Evolutionary conservation across 2,113 vertebrate genomes (phyloP).

Genomic region (Mobula birostris): DNA sequence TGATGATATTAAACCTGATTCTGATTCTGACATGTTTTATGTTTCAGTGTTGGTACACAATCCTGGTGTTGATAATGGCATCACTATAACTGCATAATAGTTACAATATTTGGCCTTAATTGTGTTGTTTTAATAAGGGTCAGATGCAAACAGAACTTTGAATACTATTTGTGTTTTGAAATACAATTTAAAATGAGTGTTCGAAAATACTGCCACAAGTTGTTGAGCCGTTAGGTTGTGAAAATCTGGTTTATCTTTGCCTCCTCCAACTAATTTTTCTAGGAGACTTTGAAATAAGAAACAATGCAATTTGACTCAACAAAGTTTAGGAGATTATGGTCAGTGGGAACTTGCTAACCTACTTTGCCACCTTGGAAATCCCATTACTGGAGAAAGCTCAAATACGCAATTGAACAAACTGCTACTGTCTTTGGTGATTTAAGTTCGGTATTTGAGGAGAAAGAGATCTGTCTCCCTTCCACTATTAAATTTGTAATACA

Average conservation of each 20-base stretch:
- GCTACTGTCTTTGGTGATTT: background rate
- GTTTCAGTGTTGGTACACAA: background rate
- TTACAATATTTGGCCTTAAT: background rate
- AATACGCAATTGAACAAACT: constrained; percentile 27
- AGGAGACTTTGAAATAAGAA: background rate
- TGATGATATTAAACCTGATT: too few relatives aligned
- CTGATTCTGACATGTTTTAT: background rate
- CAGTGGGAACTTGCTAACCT: background rate
- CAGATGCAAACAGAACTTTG: background rate
- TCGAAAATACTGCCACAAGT: background rate
- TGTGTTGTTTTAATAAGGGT: background rate
- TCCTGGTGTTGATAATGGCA: background rate
- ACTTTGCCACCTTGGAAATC: constrained; percentile 14
- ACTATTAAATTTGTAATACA: background rate
- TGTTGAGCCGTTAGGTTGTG: background rate
- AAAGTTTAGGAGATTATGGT: background rate
- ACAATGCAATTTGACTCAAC: background rate
- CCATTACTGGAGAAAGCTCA: constrained; percentile 9
- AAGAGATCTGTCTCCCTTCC: background rate
- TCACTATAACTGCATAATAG: background rate
- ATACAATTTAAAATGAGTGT: background rate
- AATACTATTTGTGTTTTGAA: background rate
- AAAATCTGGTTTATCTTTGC: background rate
- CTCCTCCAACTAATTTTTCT: background rate
- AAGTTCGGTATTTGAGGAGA: constrained; percentile 18